phyloP scores from a whole-genome alignment of 2,888 invertebrate species.

The Perithous albicinctus region DNA sequence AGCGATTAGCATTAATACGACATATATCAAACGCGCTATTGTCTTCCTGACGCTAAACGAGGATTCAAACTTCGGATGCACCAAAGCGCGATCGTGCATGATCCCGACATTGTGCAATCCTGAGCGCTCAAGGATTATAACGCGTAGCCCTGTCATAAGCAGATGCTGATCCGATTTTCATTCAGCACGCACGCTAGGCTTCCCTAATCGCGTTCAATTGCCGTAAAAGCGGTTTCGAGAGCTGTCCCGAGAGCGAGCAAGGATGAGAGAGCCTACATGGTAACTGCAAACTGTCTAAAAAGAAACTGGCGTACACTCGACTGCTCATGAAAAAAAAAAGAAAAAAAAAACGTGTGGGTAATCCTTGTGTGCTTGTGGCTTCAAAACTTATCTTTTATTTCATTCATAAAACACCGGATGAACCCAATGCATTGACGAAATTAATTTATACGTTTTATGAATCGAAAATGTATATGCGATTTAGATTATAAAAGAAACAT shows the following conservation, averaged over 20 bases:
- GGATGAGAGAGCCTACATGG: conserved; percentile 21
- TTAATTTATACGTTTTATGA: conserved; percentile 1
- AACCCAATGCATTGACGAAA: conserved; percentile 36
- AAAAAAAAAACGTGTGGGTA: conserved; percentile 39
- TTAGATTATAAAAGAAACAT: neutral
- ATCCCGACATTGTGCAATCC: conserved; percentile 64
- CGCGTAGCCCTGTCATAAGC: conserved; percentile 81
- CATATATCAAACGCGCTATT: conserved; percentile 8
- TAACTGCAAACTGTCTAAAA: conserved; percentile 55
- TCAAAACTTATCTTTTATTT: conserved; percentile 35
- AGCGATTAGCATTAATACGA: conserved; percentile 1
- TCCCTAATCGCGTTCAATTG: conserved; percentile 82
- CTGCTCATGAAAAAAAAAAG: conserved; percentile 55
- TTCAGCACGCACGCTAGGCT: conserved; percentile 71
- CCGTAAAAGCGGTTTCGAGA: conserved; percentile 80
- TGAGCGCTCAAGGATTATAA: conserved; percentile 76
- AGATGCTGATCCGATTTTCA: conserved; percentile 81
- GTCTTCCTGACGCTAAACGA: conserved; percentile 9
- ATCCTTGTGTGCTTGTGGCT: conserved; percentile 40
- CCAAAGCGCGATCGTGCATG: conserved; percentile 57
- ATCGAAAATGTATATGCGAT: neutral
- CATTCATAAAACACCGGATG: conserved; percentile 20
- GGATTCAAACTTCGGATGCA: conserved; percentile 19
- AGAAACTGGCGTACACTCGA: conserved; percentile 49
- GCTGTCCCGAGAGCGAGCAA: conserved; percentile 47